Conservation (phyloP, 2,888 invertebrate genomes). For the Rhogogaster chlorosoma region DNA sequence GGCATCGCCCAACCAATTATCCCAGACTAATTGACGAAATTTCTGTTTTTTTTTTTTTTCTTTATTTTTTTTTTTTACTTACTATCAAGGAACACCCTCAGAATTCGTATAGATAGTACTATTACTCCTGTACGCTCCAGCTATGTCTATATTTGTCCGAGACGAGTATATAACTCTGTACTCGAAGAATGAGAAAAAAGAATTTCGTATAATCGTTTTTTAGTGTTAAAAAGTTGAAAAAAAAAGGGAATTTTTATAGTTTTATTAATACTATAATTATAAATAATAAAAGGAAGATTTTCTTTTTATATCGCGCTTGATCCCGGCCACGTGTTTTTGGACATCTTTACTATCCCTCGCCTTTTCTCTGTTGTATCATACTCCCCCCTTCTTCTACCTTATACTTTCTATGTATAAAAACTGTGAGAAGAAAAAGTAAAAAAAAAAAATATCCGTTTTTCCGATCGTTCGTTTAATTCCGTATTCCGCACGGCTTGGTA, state of each 20-base stretch:
- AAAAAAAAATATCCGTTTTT: background rate
- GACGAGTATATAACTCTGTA: background rate
- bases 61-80: too few species aligned
- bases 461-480: background rate
- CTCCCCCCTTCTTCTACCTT: too few species aligned
- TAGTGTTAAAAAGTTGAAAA: background rate
- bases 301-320: background rate
- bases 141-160: background rate
- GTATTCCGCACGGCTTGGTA: background rate
- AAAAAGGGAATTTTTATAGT: background rate
- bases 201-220: background rate
- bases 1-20: slow-evolving; percentile 78
- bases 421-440: background rate
- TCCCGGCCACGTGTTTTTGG: background rate
- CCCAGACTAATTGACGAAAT: slow-evolving; percentile 66
- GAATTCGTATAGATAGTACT: background rate
- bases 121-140: background rate
- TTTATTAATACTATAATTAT: background rate
- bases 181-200: background rate
- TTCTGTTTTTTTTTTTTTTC: too few species aligned
- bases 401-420: background rate
- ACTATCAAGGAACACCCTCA: background rate
- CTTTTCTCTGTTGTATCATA: background rate
- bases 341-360: background rate
- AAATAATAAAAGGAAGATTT: background rate